These are phyloP conservation scores for Apodemus agrarius DNA, from an alignment of 2,797 vertebrate species.

Conservation along the genomic window DNA sequence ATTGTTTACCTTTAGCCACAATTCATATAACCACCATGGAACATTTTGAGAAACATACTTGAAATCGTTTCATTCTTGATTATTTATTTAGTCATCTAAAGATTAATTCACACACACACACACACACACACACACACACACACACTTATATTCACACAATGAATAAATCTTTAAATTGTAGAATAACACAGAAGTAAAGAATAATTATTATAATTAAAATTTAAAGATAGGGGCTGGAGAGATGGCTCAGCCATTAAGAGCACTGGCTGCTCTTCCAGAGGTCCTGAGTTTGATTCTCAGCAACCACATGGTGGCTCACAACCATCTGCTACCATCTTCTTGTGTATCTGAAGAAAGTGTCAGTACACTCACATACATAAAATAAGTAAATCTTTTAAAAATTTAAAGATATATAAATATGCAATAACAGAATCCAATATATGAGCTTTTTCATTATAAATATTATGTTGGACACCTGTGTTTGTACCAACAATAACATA, in stretches of 20 bases:
- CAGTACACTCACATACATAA: too few species aligned
- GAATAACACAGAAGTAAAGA: neutral
- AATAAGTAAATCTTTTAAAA: neutral
- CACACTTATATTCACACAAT: neutral
- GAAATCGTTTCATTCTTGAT: constrained; percentile 11
- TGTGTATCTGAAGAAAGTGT: too few species aligned
- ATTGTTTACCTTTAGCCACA: neutral
- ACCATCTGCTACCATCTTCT: too few species aligned
- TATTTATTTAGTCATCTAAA: neutral
- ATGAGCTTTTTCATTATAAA: neutral
- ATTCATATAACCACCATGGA: neutral
- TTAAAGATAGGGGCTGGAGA: neutral
- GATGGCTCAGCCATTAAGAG: too few species aligned
- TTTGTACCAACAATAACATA: neutral
- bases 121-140: neutral
- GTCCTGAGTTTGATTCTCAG: too few species aligned
- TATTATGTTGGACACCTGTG: neutral
- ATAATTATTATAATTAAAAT: constrained; percentile 8
- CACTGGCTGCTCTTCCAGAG: too few species aligned
- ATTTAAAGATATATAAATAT: neutral
- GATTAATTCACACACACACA: neutral
- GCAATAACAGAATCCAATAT: neutral
- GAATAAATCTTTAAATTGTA: neutral
- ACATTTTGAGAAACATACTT: constrained; percentile 15
- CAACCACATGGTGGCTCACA: too few species aligned